Evolutionary conservation across 2,113 vertebrate genomes (phyloP), one percentile per base, ranked within the genome.

Genomic region (Morone chrysops): DNA sequence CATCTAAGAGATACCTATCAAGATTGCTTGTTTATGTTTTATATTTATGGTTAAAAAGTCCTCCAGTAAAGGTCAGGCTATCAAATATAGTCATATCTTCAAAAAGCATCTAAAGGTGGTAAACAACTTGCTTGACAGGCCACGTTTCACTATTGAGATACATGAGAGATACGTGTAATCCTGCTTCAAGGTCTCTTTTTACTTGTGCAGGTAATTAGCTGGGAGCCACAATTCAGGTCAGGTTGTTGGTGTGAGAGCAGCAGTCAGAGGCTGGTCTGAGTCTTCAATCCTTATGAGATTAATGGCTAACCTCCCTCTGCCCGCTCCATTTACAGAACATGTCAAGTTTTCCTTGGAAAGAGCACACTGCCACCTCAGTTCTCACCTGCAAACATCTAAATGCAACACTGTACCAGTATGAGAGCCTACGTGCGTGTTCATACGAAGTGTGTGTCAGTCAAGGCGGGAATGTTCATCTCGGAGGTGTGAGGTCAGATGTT

Each of bases 291-390:
- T 91, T n/a, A 88, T 86, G 85, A 87, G 93, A 93, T 92, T 90
- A 93, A 87, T 91, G 82, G 85, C 91, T 92, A 80, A 91, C 92
- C 87, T 93, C 82, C 61, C 89, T 70, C 69, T 87, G 85, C 80
- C 87, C 53, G 66, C 88, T 89, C 84, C 87, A 77, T 91, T 90
- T 87, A 92, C 81, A 82, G 38, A 92, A 65, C 89, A 83, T 59
- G 87, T 84, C 81, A 71, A 76, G 78, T 79, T 92, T 85, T 90
- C 82, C 57, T 90, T 87, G 90, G 87, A 93, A 69, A 3, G 73
- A 62, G 80, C 85, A 94, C 92, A 94, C 82, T 89, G 73, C 81
- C 67, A 11, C 86, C 86, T 92, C 81, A 93, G 93, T 94, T 78
- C 89, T 84, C 70, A 83, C 85, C 80, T 59, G 82, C 83, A 59